phyloP scores from a whole-genome alignment of 2,113 vertebrate species.

The Bombycilla garrulus region DNA sequence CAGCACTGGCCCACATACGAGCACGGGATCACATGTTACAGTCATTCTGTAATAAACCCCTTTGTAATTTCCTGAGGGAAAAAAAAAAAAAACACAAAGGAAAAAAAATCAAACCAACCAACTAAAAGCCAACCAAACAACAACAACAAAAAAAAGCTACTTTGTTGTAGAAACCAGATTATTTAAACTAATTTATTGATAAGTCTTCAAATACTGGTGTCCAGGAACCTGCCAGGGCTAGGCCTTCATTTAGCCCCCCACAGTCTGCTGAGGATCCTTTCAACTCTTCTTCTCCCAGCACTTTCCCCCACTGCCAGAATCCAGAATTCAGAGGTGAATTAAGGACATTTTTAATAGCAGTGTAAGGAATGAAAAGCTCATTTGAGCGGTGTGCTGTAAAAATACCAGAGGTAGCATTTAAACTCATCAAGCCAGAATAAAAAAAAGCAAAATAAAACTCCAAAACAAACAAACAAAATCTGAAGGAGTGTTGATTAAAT shows the following conservation, averaged over 20 bases:
- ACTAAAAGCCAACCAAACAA: not conserved
- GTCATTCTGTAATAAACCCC: not conserved
- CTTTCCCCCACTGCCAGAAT: not conserved
- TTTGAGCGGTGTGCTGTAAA: not conserved
- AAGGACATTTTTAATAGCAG: not conserved
- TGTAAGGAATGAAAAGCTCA: not conserved
- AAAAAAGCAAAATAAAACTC: not conserved
- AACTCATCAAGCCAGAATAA: not conserved
- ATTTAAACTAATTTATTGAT: not conserved
- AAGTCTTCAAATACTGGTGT: not conserved
- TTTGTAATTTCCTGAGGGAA: not conserved
- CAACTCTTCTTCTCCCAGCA: not conserved
- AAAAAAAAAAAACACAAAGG: not conserved
- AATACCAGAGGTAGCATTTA: not conserved
- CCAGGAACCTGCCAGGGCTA: not conserved
- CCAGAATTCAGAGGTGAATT: not conserved
- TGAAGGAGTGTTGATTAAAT: not conserved
- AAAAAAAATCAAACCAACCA: fast-evolving
- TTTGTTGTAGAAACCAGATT: not conserved
- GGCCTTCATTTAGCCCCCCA: not conserved
- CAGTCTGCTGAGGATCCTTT: not conserved
- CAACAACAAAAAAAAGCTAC: not conserved
- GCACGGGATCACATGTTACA: fast-evolving
- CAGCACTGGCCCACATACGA: not conserved
- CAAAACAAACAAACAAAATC: not conserved